A percentile compares a stretch with the other conserved stretches of the same genome.
Conservation (phyloP, 2,113 vertebrate genomes). For the Salvator merianae region DNA sequence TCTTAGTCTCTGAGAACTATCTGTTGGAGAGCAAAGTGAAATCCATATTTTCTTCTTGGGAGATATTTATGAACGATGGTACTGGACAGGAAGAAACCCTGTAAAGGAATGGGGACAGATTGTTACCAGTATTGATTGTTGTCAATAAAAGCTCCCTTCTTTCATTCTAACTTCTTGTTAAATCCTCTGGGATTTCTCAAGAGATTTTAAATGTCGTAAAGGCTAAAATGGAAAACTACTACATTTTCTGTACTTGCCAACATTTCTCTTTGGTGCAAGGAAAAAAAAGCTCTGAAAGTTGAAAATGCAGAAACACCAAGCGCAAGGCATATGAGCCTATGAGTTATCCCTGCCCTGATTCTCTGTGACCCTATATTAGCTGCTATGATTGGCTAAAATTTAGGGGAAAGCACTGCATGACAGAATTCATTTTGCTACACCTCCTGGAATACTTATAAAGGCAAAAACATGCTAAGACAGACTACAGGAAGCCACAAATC, state of each 20-base stretch:
- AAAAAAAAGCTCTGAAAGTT: background rate
- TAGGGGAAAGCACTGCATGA: too few relatives aligned
- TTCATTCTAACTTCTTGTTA: constrained; percentile 8
- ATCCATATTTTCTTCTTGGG: background rate
- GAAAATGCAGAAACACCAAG: background rate
- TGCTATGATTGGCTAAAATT: too few relatives aligned
- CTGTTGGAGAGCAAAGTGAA: constrained; percentile 17
- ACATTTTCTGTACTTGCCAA: background rate
- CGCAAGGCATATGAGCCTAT: background rate
- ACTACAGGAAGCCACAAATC: too few relatives aligned
- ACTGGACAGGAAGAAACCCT: constrained; percentile 19
- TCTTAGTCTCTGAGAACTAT: background rate
- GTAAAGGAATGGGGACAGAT: background rate
- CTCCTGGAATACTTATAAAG: too few relatives aligned
- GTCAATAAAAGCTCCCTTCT: constrained; percentile 20
- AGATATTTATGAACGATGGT: background rate
- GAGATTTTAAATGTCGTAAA: background rate
- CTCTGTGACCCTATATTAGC: too few relatives aligned
- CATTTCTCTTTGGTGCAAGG: background rate
- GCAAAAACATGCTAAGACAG: too few relatives aligned
- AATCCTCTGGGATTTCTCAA: background rate
- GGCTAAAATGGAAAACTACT: constrained; percentile 7
- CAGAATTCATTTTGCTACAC: too few relatives aligned
- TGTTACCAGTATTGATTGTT: constrained; percentile 35
- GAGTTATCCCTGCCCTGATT: too few relatives aligned